phyloP scores from a whole-genome alignment of 2,113 vertebrate genomes.

The Anser cygnoides region DNA sequence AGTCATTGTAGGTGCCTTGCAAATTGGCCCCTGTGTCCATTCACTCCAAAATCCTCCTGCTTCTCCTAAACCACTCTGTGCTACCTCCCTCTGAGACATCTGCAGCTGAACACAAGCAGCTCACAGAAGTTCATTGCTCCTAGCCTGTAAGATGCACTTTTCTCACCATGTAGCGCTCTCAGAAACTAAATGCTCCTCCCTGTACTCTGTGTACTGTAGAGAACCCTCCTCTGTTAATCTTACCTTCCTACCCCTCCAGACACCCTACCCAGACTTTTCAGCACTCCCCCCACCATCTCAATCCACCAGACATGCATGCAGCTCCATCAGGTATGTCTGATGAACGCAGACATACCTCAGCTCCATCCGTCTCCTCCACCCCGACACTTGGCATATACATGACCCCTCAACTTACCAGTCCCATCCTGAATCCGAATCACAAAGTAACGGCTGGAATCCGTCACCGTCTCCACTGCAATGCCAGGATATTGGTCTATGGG shows the following conservation, averaged over 20 bases:
- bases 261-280: not conserved
- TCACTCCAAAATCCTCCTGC: not conserved
- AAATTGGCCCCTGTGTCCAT: not conserved
- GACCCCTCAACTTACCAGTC: conserved; percentile 79
- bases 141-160: not conserved
- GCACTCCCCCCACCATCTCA: not conserved
- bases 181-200: not conserved
- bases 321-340: not conserved
- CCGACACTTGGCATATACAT: not conserved
- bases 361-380: not conserved
- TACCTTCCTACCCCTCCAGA: not conserved
- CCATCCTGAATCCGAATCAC: conserved; percentile 94
- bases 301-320: not conserved
- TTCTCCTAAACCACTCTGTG: not conserved
- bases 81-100: not conserved
- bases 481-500: conserved; percentile 91
- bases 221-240: not conserved
- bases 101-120: not conserved
- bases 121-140: not conserved
- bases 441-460: conserved; percentile 94
- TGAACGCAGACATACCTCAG: too few species aligned
- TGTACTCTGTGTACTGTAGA: not conserved
- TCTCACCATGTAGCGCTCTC: rapidly evolving
- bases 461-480: conserved; percentile 90
- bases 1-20: not conserved